Conservation (phyloP, 2,113 vertebrate genomes). For the Nycticorax nycticorax region DNA sequence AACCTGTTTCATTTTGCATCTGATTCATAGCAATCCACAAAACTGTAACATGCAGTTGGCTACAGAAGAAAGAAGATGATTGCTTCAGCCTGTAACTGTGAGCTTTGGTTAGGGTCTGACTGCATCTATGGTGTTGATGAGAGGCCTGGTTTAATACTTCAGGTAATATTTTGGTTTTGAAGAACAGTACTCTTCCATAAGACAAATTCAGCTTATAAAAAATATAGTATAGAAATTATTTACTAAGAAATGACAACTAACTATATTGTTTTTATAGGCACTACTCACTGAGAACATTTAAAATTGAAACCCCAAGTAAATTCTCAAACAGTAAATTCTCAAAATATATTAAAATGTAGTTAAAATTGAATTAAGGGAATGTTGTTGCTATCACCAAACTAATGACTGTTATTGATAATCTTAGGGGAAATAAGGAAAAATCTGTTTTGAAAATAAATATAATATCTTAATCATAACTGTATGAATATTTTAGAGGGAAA, state of each 20-base stretch:
- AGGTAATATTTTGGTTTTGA: neutral
- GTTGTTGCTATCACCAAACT: neutral
- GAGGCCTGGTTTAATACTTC: neutral
- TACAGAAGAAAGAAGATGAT: neutral
- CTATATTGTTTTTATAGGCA: neutral
- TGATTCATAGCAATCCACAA: neutral
- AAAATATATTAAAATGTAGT: neutral
- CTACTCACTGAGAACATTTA: neutral
- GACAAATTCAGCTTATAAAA: neutral
- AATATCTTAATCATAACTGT: neutral
- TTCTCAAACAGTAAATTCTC: neutral
- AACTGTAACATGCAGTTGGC: neutral
- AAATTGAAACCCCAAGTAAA: neutral
- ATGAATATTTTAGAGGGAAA: neutral
- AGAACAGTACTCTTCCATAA: neutral
- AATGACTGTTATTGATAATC: neutral
- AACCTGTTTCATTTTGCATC: neutral
- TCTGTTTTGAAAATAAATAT: neutral
- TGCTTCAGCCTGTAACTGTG: neutral
- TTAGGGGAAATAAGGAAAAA: neutral
- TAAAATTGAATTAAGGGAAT: neutral
- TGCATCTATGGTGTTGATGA: neutral
- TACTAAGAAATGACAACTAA: neutral
- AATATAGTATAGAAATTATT: neutral
- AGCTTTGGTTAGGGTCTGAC: neutral